These are phyloP conservation scores for Agelaius phoeniceus DNA, from an alignment of 2,113 vertebrate genomes.

Conservation along the genomic window DNA sequence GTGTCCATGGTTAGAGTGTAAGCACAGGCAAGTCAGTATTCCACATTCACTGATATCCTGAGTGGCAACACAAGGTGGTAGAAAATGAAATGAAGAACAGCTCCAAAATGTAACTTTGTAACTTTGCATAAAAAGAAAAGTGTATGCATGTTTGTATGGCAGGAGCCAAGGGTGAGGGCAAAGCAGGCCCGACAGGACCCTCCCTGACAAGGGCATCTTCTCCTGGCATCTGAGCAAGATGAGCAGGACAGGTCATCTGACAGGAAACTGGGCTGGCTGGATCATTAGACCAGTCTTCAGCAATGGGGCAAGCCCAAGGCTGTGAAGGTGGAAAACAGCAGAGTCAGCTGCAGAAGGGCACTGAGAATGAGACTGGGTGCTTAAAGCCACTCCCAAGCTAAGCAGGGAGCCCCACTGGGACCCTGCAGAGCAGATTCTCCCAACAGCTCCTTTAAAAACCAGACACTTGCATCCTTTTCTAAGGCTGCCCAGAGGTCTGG, in stretches of 20 bases:
- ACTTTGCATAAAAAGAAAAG: not conserved
- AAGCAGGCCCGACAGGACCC: not conserved
- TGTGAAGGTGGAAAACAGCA: not conserved
- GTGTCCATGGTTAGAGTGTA: not conserved
- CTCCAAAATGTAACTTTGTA: not conserved
- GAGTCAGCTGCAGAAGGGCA: not conserved
- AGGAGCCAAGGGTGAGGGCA: not conserved
- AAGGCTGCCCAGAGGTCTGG: not conserved
- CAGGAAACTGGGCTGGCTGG: not conserved
- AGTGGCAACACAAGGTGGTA: not conserved
- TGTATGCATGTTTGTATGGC: not conserved
- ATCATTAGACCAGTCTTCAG: not conserved
- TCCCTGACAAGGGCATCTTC: not conserved
- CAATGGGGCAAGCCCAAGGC: not conserved
- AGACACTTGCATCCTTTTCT: not conserved
- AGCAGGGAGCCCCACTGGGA: not conserved
- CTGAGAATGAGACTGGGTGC: not conserved
- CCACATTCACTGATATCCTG: not conserved
- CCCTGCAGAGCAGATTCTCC: not conserved
- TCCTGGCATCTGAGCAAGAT: not conserved
- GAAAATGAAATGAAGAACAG: not conserved
- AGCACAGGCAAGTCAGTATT: not conserved
- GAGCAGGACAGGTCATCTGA: not conserved
- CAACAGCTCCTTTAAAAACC: not conserved
- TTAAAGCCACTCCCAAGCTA: not conserved